Base-by-base conservation (phyloP, 2,888 invertebrate genomes). In the Cerastis rubricosa region DNA sequence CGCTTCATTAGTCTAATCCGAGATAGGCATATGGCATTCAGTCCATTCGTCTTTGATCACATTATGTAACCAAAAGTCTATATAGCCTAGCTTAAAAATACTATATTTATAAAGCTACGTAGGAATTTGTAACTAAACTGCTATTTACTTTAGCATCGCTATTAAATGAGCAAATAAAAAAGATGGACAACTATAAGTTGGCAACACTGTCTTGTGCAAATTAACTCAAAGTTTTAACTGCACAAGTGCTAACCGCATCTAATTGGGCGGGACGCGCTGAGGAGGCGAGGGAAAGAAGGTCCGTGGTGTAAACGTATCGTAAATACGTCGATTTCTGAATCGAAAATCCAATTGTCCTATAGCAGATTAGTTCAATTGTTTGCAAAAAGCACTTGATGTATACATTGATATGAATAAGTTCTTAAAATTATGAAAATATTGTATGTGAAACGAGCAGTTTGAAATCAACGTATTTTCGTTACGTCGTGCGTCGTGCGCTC, bases 241-340 rank as follows among this genome's bases (percentile, higher is more conserved):
- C 83, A 83, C 80, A 84, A 84, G 84, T 84, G 81, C 70, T 81
- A 70, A 84, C 83, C 84, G 77, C 84, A 81, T 81, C 81, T 84
- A 84, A 84, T 84, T 84, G 81, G 70, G 81, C 67, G 63, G 43
- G 81, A 72, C 69, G 49, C 6, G 25, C 8, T 9, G 12, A 19
- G 17, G 1, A 74, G 54, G 25, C 22, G 0, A 17, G 8, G 11
- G 22, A 1, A 6, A 77, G 72, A 81, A 84, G 84, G 47, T 49
- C n/a, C n/a, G n/a, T n/a, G n/a, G n/a, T n/a, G n/a, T n/a, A n/a
- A n/a, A n/a, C n/a, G n/a, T n/a, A n/a, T n/a, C n/a, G n/a, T n/a
- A n/a, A n/a, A n/a, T n/a, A n/a, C n/a, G n/a, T n/a, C n/a, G n/a
- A n/a, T n/a, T n/a, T n/a, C n/a, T n/a, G n/a, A n/a, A n/a, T n/a